A percentile compares a stretch with the other conserved stretches of the same genome.
phyloP scores from a whole-genome alignment of 30 jellyfish, hydroid and myxozoan species.

The Cassiopea andromeda region DNA sequence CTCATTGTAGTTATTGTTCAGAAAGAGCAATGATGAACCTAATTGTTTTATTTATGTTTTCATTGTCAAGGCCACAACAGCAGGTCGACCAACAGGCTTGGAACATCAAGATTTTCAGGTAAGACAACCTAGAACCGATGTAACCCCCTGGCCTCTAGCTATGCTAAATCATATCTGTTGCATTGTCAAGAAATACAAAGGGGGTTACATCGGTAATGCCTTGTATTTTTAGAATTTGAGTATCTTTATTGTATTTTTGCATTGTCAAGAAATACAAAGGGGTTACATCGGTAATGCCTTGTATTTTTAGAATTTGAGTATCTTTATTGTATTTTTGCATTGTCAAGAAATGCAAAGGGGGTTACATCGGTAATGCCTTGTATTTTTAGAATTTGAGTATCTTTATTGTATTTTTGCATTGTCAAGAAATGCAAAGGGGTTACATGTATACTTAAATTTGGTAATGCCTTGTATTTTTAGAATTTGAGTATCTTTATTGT shows the following conservation, averaged over 20 bases:
- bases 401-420: no score
- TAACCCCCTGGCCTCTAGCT: background rate
- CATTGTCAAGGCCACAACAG: background rate
- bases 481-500: constrained; percentile 28
- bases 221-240: constrained; percentile 28
- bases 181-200: background rate
- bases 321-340: background rate
- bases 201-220: background rate
- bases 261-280: background rate
- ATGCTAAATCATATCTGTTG: no score
- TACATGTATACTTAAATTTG: background rate
- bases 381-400: no score
- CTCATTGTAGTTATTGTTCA: background rate
- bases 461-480: background rate
- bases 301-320: constrained; percentile 34
- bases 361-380: no score
- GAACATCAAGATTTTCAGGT: background rate
- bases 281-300: background rate
- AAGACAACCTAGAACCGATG: background rate
- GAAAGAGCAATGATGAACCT: background rate
- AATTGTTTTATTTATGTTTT: background rate
- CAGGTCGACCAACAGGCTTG: background rate
- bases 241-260: constrained; percentile 2
- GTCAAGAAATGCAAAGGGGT: background rate
- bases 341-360: no score